These are phyloP conservation scores for Pao palembangensis DNA, from an alignment of 2,113 vertebrate genomes.

Conservation along the genomic window DNA sequence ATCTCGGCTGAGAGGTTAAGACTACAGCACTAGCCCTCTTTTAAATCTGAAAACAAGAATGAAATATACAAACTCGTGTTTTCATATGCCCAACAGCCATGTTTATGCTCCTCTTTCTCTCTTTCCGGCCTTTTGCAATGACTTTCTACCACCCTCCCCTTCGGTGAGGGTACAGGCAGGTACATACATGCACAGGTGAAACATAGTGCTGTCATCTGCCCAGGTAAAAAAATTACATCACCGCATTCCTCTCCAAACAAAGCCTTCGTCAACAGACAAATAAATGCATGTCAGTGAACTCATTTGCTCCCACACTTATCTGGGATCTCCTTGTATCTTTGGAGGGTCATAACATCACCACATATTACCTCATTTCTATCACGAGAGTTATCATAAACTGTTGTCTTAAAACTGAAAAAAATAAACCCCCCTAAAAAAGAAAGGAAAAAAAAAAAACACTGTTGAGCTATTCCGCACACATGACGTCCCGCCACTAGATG, in stretches of 20 bases:
- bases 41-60: no score
- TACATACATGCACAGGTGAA: slow-evolving; percentile 59
- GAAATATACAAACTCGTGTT: no score
- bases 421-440: slow-evolving; percentile 4
- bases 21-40: no score
- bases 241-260: slow-evolving; percentile 52
- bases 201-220: slow-evolving; percentile 14
- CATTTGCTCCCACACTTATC: no score
- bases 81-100: background rate
- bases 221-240: slow-evolving; percentile 47
- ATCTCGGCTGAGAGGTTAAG: no score
- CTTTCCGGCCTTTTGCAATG: slow-evolving; percentile 15
- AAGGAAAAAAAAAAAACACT: accelerated
- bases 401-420: background rate
- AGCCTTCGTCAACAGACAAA: slow-evolving; percentile 33
- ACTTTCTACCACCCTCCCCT: background rate
- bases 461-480: background rate
- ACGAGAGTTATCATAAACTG: slow-evolving; percentile 22
- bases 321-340: no score
- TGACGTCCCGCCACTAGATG: slow-evolving; percentile 51
- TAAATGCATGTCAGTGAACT: slow-evolving; percentile 28
- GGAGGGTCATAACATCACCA: background rate
- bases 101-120: slow-evolving; percentile 7
- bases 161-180: slow-evolving; percentile 54
- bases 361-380: slow-evolving; percentile 22